Conservation (phyloP, 2,113 vertebrate species). For the Platycercus adscitus region DNA sequence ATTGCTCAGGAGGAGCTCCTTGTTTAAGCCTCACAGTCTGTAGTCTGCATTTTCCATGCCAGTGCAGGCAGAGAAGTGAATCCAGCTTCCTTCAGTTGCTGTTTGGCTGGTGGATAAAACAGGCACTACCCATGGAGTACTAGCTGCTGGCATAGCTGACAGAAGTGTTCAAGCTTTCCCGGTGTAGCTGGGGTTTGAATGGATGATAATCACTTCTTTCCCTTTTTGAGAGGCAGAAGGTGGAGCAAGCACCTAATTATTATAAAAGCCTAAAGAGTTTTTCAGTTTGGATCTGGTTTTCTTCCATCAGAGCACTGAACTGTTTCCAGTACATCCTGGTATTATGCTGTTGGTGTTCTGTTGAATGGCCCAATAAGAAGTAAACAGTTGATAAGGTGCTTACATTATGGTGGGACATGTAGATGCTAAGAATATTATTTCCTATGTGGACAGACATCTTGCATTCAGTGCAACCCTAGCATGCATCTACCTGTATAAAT, state of each 20-base stretch:
- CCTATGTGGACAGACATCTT: not conserved
- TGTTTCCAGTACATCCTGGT: not conserved
- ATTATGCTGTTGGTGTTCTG: not conserved
- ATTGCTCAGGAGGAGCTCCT: not conserved
- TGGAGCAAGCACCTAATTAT: slow-evolving; percentile 17
- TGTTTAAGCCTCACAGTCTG: not conserved
- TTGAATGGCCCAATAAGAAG: not conserved
- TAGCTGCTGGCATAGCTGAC: slow-evolving; percentile 28
- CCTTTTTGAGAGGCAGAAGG: not conserved
- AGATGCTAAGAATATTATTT: not conserved
- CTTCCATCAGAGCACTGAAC: not conserved
- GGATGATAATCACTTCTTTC: slow-evolving; percentile 40
- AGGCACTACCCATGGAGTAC: not conserved
- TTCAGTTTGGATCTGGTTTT: not conserved
- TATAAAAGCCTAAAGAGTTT: not conserved
- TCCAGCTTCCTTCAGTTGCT: not conserved
- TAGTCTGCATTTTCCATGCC: not conserved
- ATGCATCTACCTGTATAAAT: not conserved
- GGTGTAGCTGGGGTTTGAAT: not conserved
- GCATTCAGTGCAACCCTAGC: not conserved
- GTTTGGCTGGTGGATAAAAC: not conserved
- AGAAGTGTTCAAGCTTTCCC: slow-evolving; percentile 36
- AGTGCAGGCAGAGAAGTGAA: not conserved
- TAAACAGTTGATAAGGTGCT: not conserved
- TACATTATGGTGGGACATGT: not conserved